A percentile compares a stretch with the other conserved stretches of the same genome.
Evolutionary conservation across 2,797 vertebrate species (phyloP).

Genomic region (Peromyscus nudipes): DNA sequence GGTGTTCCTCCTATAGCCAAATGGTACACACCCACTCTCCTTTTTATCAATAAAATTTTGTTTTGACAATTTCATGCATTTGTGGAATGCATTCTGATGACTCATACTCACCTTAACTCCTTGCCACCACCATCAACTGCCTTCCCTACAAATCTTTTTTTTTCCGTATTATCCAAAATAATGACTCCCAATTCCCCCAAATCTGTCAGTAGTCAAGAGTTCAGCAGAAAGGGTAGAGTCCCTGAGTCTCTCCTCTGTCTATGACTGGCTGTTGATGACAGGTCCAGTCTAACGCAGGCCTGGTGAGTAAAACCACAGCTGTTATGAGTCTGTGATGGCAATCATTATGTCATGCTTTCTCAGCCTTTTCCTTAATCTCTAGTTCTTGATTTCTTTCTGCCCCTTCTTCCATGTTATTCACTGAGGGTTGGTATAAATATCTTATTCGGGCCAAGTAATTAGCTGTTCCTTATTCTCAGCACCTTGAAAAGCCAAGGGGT

Average conservation of each 20-base stretch:
- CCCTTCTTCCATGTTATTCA: background rate
- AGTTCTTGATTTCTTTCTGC: background rate
- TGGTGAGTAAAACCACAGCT: background rate
- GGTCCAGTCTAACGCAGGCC: background rate
- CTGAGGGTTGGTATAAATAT: background rate
- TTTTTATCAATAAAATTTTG: background rate
- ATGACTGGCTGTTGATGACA: background rate
- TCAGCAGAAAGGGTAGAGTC: background rate
- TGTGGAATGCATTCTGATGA: background rate
- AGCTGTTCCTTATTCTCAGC: background rate
- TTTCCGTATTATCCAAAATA: background rate
- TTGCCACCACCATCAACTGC: background rate
- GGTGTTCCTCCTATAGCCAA: background rate
- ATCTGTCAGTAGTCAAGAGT: background rate
- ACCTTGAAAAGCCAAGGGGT: background rate
- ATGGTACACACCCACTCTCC: background rate
- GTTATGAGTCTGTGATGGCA: background rate
- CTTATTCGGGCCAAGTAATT: background rate
- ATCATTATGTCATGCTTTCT: background rate
- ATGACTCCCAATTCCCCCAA: background rate
- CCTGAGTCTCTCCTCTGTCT: background rate
- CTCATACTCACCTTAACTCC: background rate
- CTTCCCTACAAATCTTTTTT: background rate
- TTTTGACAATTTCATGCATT: background rate
- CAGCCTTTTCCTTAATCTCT: background rate